Evolutionary conservation across 1,140 invertebrate species (phyloP), one percentile per base, ranked within the genome.

Genomic region (Diachasma alloeum): DNA sequence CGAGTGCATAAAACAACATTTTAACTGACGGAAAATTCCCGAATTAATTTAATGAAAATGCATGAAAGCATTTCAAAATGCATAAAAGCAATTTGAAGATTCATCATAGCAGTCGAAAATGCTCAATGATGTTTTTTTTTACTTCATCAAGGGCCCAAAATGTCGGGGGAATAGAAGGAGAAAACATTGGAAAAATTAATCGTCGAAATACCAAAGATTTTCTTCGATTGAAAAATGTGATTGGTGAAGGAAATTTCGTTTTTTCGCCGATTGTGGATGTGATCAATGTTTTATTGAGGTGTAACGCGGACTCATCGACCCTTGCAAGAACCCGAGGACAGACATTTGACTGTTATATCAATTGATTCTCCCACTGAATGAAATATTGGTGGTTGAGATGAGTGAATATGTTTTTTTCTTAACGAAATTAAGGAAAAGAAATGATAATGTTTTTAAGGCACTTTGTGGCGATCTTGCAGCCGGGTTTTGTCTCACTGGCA

Each of bases 1-100:
- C 87, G 83, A 81, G 82, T 83, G 86, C 83, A 72, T 81, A 78
- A 72, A 77, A 19, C 37, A 56, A 53, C 48, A 76, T 67, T 72
- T 67, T 42, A 48, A 48, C 22, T 67, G 70, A 36, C 24, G 37
- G 19, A 56, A 69, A 26, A 46, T 46, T 37, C n/a, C 63, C 11
- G 37, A 53, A 39, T 69, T 48, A 17, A 76, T 71, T 36, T 76
- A 13, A 42, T 13, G 9, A 31, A 42, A 42, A 42, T 42, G 39
- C 39, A 42, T 42, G 39, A 13, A 11, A 4, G 39, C 39, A 42
- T 42, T 42, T 42, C 13, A 42, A 42, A 37, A 37, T 37, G 46
- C 46, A 48, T 48, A 48, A 48, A 19, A 19, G 39, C 39, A 42
- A 42, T 42, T 42, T 10, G n/a, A 56, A 19, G n/a, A 56, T 19